Percentiles rank a stretch among this genome's conserved stretches.
These are phyloP conservation scores for Poecilia gillii DNA, from an alignment of 2,797 vertebrate genomes.

Conservation along the genomic window DNA sequence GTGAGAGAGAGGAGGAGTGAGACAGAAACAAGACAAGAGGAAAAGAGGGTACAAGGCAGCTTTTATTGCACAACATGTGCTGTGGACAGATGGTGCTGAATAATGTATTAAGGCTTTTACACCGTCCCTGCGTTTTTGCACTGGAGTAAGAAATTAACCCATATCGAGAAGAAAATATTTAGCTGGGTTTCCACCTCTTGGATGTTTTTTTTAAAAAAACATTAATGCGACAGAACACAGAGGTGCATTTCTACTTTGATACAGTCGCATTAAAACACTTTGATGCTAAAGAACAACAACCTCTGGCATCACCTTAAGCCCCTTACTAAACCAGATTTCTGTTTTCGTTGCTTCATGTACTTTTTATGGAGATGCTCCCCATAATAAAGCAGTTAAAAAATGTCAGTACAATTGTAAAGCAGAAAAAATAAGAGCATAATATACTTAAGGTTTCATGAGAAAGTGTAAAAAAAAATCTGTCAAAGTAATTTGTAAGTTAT, in stretches of 20 bases:
- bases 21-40: slow-evolving; percentile 42
- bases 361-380: background rate
- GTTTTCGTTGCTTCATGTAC: background rate
- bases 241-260: background rate
- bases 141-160: slow-evolving; percentile 61
- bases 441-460: background rate
- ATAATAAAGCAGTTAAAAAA: background rate
- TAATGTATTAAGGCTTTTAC: slow-evolving; percentile 76
- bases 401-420: background rate
- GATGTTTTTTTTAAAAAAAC: slow-evolving; percentile 20
- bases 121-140: slow-evolving; percentile 57
- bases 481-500: background rate
- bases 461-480: background rate
- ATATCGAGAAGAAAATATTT: slow-evolving; percentile 68
- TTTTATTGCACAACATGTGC: slow-evolving; percentile 76
- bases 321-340: background rate
- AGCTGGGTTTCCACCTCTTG: slow-evolving; percentile 55
- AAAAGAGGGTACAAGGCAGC: slow-evolving; percentile 64
- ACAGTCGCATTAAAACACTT: background rate
- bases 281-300: background rate
- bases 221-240: slow-evolving; percentile 25
- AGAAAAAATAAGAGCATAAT: background rate
- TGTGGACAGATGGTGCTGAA: slow-evolving; percentile 77
- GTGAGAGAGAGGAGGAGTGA: slow-evolving; percentile 12
- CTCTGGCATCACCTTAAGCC: background rate